Percentiles rank a stretch among this genome's conserved stretches.
Conservation (phyloP, 2,797 vertebrate genomes). For the Sebastes matsubarae region DNA sequence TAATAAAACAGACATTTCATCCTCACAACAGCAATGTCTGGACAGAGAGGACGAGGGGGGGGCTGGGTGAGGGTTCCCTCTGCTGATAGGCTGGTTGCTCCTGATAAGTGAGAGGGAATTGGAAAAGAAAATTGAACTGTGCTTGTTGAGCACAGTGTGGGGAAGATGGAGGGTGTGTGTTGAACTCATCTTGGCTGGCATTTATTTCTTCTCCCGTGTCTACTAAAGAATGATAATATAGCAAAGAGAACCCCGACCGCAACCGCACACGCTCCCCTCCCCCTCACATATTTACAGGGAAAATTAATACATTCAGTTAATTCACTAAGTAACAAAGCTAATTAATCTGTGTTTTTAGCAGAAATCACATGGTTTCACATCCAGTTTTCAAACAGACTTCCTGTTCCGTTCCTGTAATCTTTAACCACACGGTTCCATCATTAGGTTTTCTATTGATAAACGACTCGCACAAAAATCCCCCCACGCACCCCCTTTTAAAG, state of each 20-base stretch:
- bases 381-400: conserved; percentile 72
- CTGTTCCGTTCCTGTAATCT: conserved; percentile 53
- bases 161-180: conserved; percentile 58
- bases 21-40: conserved; percentile 91
- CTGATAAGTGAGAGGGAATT: conserved; percentile 78
- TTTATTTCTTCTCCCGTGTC: conserved; percentile 56
- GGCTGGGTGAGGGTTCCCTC: conserved; percentile 79
- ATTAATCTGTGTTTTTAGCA: conserved; percentile 80
- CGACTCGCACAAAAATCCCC: conserved; percentile 61
- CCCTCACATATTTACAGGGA: conserved; percentile 85
- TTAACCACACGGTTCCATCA: conserved; percentile 57
- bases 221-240: conserved; percentile 60
- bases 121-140: conserved; percentile 77
- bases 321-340: conserved; percentile 89
- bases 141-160: conserved; percentile 69
- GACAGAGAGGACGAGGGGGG: conserved; percentile 79
- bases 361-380: conserved; percentile 81
- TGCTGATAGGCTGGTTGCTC: conserved; percentile 83
- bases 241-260: conserved; percentile 80
- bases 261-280: conserved; percentile 62
- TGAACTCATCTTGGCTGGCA: conserved; percentile 73
- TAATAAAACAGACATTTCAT: conserved; percentile 92
- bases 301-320: conserved; percentile 87
- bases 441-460: conserved; percentile 64
- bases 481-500: conserved; percentile 51